Evolutionary conservation across 2,888 invertebrate species (phyloP).

Genomic region (Netelia virgata): DNA sequence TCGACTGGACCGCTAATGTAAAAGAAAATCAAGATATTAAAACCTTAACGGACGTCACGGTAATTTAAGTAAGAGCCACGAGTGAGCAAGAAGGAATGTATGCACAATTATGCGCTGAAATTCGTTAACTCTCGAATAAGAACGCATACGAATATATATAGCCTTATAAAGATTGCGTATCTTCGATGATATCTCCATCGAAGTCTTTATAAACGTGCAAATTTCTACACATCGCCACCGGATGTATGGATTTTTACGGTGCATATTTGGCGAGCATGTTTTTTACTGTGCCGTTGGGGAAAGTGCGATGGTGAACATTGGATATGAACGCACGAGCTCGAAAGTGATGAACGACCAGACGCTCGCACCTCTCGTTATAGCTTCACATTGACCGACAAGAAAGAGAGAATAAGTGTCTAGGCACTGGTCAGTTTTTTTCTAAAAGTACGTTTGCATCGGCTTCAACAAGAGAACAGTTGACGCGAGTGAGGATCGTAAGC

Average conservation of each 20-base stretch:
- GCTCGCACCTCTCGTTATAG: constrained; percentile 18
- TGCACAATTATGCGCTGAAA: constrained; percentile 7
- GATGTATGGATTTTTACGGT: neutral
- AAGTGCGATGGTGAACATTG: constrained; percentile 30
- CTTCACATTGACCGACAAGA: constrained; percentile 18
- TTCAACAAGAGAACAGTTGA: neutral
- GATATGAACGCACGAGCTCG: constrained; percentile 7
- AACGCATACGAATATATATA: neutral
- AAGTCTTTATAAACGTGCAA: constrained; percentile 9
- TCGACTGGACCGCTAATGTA: neutral
- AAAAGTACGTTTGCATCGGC: neutral
- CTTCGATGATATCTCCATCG: constrained; percentile 32
- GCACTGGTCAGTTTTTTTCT: neutral
- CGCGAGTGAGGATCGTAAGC: neutral
- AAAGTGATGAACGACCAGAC: constrained; percentile 16
- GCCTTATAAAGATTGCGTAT: neutral
- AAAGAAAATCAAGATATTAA: neutral
- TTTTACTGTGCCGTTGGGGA: constrained; percentile 10
- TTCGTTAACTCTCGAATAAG: constrained; percentile 21
- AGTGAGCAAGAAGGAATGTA: constrained; percentile 30
- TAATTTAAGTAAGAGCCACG: constrained; percentile 50
- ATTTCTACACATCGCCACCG: neutral
- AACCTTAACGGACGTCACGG: constrained; percentile 51
- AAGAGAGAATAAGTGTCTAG: constrained; percentile 10
- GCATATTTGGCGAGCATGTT: neutral